These are phyloP conservation scores for Chironomus riparius DNA, from an alignment of 2,888 invertebrate genomes.

Conservation along the genomic window DNA sequence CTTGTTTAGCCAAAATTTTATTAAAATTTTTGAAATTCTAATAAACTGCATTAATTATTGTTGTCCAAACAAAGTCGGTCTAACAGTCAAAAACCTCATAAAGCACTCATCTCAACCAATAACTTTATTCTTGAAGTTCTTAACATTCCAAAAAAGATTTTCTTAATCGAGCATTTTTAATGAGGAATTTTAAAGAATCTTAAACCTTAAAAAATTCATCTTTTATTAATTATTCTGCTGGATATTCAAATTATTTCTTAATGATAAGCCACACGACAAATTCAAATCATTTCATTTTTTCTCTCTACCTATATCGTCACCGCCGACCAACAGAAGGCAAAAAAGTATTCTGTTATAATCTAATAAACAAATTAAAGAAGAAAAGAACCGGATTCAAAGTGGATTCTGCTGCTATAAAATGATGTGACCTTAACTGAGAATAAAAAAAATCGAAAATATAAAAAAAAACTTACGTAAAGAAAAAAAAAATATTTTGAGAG, in stretches of 20 bases:
- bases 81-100: no score
- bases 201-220: no score
- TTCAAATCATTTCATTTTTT: not conserved
- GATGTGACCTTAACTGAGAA: slow-evolving; percentile 13
- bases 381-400: slow-evolving; percentile 13
- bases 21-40: no score
- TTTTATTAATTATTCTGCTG: not conserved
- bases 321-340: no score
- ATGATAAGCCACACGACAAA: not conserved
- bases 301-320: not conserved
- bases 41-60: no score
- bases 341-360: not conserved
- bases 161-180: no score
- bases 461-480: not conserved
- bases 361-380: not conserved
- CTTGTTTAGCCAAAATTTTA: no score
- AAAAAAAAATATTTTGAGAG: not conserved
- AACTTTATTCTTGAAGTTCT: no score
- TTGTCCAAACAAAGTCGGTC: no score
- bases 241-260: not conserved
- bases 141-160: no score
- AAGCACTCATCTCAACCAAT: no score
- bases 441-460: not conserved
- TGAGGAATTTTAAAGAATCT: no score
- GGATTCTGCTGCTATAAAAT: not conserved